Evolutionary conservation across 2,797 vertebrate genomes (phyloP).

Genomic region (Tadarida brasiliensis): DNA sequence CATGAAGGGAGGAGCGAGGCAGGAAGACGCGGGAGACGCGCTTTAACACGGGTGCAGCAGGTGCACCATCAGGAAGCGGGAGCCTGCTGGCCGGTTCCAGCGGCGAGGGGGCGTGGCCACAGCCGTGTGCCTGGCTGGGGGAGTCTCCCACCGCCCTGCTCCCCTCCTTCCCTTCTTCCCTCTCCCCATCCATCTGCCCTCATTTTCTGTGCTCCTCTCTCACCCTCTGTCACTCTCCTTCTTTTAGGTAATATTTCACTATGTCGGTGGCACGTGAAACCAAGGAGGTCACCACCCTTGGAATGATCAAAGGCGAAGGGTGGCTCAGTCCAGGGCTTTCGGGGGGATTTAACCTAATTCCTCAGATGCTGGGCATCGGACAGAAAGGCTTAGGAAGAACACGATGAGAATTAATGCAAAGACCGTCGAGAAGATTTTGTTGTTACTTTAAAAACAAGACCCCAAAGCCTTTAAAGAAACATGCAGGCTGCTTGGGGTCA

Average conservation of each 20-base stretch:
- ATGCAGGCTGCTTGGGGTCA: not conserved
- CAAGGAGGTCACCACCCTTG: not conserved
- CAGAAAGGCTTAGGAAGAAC: constrained; percentile 38
- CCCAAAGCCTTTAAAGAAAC: not conserved
- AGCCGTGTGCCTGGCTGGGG: not conserved
- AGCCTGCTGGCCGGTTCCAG: not conserved
- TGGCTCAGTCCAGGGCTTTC: not conserved
- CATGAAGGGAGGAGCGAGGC: not conserved
- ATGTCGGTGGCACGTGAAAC: not conserved
- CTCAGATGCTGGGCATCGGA: not conserved
- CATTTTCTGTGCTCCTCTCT: not conserved
- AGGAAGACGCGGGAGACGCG: accelerated
- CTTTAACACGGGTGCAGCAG: not conserved
- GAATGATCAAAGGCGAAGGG: not conserved
- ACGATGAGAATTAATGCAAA: constrained; percentile 15
- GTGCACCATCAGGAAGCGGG: not conserved
- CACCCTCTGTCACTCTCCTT: not conserved
- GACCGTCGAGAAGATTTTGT: not conserved
- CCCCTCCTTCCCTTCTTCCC: not conserved
- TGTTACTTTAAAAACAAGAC: not conserved
- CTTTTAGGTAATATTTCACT: not conserved
- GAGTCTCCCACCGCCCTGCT: not conserved
- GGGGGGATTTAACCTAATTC: constrained; percentile 58
- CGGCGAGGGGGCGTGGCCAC: not conserved
- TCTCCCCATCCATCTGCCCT: not conserved